Base-by-base conservation (phyloP, 2,113 vertebrate genomes). In the Lontra canadensis region DNA sequence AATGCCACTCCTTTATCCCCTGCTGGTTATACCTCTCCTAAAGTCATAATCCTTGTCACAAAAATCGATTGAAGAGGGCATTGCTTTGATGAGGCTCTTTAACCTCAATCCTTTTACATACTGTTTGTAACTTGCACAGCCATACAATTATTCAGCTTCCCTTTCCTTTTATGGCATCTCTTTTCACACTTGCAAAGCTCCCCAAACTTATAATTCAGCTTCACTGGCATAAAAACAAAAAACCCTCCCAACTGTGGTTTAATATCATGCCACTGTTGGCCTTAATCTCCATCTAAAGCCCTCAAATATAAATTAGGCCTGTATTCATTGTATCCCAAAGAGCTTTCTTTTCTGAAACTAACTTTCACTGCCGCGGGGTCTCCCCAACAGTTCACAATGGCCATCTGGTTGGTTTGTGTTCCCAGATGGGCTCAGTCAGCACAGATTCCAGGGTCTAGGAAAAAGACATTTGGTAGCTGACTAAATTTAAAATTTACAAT, bases 261-360 rank as follows among this genome's bases (percentile, higher is more conserved):
- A 98, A 98, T 98, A 98, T 97, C 96, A 44, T 78, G 97, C 87
- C 96, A 95, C 97, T 91, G 26, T 97, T 98, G 97, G 91, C 85
- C 98, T 98, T 98, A 98, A 97, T 98, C 95, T 98, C 98, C 23
- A 98, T 95, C 98, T 98, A 98, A 98, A 98, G 96, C 52, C 96
- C 94, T 98, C 98, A 98, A 98, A 98, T 98, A 98, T 97, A 98
- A 98, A 99, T 98, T 98, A 98, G 93, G 88, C 52, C 94, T 98
- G 95, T 97, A 96, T 94, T 98, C 78, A 0, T 90, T 98, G 96
- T 96, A 96, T 98, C 89, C 89, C 96, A 98, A 98, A 93, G 67
- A 97, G 97, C 73, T 97, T 98, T 98, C 97, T 98, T 94, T 96
- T 97, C 92, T 96, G 96, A 97, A 76, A 78, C 97, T 82, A 34